A percentile compares a stretch with the other conserved stretches of the same genome.
Conservation (phyloP, 2,113 vertebrate genomes). For the Tychaedon coryphoeus region DNA sequence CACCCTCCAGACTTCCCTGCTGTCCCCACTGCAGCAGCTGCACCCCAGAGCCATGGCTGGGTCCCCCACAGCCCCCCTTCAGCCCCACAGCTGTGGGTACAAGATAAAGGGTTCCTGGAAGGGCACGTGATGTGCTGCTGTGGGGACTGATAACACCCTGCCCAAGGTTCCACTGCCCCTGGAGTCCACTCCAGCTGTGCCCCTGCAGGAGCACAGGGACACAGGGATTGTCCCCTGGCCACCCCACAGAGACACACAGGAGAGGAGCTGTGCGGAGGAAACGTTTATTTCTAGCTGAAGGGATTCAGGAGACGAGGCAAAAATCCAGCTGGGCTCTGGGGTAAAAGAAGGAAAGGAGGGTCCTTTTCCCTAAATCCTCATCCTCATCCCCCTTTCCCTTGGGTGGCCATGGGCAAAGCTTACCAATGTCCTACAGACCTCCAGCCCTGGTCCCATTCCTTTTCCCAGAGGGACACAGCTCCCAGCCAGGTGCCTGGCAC, state of each 20-base stretch:
- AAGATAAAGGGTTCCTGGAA: conserved; percentile 26
- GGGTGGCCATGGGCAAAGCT: not conserved
- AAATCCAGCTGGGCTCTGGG: not conserved
- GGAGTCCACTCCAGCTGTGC: not conserved
- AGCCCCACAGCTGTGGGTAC: not conserved
- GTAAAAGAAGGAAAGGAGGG: not conserved
- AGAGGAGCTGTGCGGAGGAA: not conserved
- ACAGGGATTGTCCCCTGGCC: rapidly evolving
- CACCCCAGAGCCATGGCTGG: rapidly evolving
- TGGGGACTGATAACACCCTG: not conserved
- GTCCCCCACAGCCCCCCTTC: not conserved
- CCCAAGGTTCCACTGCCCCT: not conserved
- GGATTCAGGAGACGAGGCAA: not conserved
- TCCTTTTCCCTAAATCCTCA: not conserved
- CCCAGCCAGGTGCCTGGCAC: rapidly evolving
- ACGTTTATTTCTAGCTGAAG: not conserved
- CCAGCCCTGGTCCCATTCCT: not conserved
- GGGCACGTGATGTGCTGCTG: not conserved
- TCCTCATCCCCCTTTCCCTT: not conserved
- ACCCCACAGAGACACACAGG: not conserved
- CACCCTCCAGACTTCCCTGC: not conserved
- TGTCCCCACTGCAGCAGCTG: not conserved
- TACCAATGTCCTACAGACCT: not conserved
- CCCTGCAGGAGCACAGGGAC: not conserved
- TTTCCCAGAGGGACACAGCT: not conserved